These are phyloP conservation scores for Halocynthia roretzi DNA, from an alignment of 23 tunicate species.

Conservation along the genomic window DNA sequence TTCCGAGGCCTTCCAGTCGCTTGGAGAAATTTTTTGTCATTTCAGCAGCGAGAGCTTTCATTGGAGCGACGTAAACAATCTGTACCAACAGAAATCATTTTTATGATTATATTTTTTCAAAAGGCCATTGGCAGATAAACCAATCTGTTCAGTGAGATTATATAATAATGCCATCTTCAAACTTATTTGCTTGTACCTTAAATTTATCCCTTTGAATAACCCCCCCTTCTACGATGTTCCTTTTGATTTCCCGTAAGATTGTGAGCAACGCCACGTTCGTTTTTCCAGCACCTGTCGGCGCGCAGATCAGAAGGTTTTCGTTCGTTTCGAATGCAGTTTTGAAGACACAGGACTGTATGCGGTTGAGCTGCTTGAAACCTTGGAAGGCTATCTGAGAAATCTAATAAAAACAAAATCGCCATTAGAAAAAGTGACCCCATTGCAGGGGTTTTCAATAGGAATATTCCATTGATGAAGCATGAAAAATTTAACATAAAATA, in stretches of 20 bases:
- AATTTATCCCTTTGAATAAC: slow-evolving; percentile 77
- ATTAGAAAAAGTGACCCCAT: background rate
- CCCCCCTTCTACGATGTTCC: slow-evolving; percentile 59
- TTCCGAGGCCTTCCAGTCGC: slow-evolving; percentile 67
- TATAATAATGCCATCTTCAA: too few species aligned
- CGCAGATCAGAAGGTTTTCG: slow-evolving; percentile 93
- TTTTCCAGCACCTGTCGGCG: slow-evolving; percentile 99
- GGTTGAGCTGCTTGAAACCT: slow-evolving; percentile 79
- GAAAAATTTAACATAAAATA: too few species aligned
- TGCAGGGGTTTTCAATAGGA: too few species aligned
- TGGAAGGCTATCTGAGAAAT: slow-evolving; percentile 78
- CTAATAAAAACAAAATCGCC: background rate
- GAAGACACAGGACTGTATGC: slow-evolving; percentile 90
- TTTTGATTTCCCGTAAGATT: slow-evolving; percentile 58
- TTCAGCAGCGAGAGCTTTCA: slow-evolving; percentile 99
- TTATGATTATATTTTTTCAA: too few species aligned
- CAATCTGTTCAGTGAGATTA: too few species aligned
- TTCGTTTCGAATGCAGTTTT: slow-evolving; percentile 83
- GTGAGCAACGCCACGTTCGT: slow-evolving; percentile 99
- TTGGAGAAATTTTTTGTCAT: slow-evolving; percentile 80
- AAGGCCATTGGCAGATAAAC: too few species aligned
- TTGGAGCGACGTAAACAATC: slow-evolving; percentile 98
- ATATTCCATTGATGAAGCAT: too few species aligned
- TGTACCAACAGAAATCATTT: slow-evolving; percentile 9
- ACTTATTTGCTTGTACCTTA: too few species aligned